Percentiles rank a stretch among this genome's conserved stretches.
phyloP scores from a whole-genome alignment of 2,113 vertebrate species.

The Gymnorhina tibicen region DNA sequence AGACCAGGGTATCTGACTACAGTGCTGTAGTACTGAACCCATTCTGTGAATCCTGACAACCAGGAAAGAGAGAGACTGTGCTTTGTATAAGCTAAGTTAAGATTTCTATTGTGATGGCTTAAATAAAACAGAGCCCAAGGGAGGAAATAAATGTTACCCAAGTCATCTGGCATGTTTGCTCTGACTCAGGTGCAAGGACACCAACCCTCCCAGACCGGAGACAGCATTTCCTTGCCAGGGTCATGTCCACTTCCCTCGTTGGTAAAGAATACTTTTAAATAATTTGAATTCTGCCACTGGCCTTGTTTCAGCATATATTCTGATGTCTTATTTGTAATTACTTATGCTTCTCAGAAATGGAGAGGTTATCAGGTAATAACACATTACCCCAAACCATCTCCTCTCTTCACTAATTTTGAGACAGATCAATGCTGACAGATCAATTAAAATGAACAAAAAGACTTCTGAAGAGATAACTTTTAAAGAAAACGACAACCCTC shows the following conservation, averaged over 20 bases:
- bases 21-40: background rate
- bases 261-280: background rate
- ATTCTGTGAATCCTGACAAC: background rate
- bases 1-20: background rate
- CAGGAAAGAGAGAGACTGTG: background rate
- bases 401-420: background rate
- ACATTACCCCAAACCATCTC: background rate
- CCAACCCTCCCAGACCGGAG: rapidly evolving
- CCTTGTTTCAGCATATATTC: background rate
- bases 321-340: background rate
- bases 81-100: background rate
- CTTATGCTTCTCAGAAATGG: background rate
- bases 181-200: background rate
- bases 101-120: background rate
- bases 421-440: background rate
- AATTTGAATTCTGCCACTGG: background rate
- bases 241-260: background rate
- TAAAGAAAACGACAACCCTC: background rate
- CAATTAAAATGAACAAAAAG: background rate
- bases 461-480: background rate
- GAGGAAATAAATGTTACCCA: background rate
- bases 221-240: background rate
- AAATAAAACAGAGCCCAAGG: background rate
- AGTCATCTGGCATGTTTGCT: background rate
- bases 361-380: background rate